phyloP scores from a whole-genome alignment of 1,140 invertebrate genomes.

The Armadillidium nasatum region DNA sequence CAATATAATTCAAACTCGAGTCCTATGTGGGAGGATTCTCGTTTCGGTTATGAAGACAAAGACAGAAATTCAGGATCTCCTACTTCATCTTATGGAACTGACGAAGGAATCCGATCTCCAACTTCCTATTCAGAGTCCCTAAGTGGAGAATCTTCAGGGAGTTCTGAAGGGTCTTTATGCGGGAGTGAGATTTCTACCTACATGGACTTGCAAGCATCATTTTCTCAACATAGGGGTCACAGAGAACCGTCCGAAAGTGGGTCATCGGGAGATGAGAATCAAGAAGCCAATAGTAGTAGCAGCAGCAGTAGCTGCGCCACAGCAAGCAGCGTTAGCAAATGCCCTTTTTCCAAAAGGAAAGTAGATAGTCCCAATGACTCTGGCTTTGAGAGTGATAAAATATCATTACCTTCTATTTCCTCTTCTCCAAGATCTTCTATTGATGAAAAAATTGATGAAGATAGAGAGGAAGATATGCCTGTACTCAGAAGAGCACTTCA shows the following conservation, averaged over 20 bases:
- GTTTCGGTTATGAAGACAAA: constrained; percentile 35
- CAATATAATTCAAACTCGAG: constrained; percentile 69
- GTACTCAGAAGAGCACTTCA: constrained; percentile 84
- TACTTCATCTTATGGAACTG: constrained; percentile 55
- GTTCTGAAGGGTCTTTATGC: constrained; percentile 30
- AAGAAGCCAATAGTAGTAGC: no score
- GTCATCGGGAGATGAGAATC: constrained; percentile 33
- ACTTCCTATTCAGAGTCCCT: constrained; percentile 35
- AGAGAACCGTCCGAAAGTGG: constrained; percentile 31
- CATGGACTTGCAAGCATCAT: constrained; percentile 32
- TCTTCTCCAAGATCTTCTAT: constrained; percentile 63
- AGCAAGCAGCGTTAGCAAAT: constrained; percentile 26
- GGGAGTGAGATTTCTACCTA: constrained; percentile 35
- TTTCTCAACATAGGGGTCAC: constrained; percentile 30
- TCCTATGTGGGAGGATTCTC: constrained; percentile 37
- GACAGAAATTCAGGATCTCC: constrained; percentile 64
- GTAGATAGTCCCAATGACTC: constrained; percentile 85
- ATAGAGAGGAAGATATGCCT: constrained; percentile 70
- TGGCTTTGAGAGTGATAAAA: constrained; percentile 76
- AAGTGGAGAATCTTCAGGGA: constrained; percentile 27
- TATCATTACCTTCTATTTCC: constrained; percentile 56
- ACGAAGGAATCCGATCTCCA: constrained; percentile 62
- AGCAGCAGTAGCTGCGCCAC: no score
- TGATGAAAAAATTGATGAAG: constrained; percentile 62
- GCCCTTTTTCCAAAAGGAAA: constrained; percentile 60